These are phyloP conservation scores for Asbolus verrucosus DNA, from an alignment of 1,140 invertebrate species.

Conservation along the genomic window DNA sequence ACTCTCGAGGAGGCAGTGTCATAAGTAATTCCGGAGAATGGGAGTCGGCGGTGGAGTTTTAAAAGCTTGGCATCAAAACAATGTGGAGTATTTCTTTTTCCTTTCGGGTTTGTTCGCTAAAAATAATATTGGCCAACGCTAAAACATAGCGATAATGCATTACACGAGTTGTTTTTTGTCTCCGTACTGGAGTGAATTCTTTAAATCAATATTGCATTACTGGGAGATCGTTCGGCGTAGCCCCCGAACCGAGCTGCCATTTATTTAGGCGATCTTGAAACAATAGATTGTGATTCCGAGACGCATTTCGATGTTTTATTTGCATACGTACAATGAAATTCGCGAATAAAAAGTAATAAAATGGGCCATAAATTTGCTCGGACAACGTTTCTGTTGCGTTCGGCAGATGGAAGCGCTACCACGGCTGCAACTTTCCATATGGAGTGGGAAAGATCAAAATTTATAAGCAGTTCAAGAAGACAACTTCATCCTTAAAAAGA, in stretches of 20 bases:
- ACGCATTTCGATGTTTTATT: slow-evolving; percentile 59
- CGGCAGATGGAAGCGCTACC: neutral
- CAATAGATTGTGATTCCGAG: slow-evolving; percentile 59
- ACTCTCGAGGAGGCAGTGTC: too few relatives aligned
- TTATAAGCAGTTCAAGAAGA: too few relatives aligned
- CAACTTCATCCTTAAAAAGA: too few relatives aligned
- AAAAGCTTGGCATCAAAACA: slow-evolving; percentile 59
- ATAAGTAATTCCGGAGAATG: slow-evolving; percentile 47
- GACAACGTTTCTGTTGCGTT: slow-evolving; percentile 27
- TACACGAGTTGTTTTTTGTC: slow-evolving; percentile 60
- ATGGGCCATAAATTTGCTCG: slow-evolving; percentile 56
- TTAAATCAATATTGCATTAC: slow-evolving; percentile 63
- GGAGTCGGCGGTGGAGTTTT: slow-evolving; percentile 48
- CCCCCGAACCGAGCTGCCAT: slow-evolving; percentile 49
- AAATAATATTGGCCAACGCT: slow-evolving; percentile 61
- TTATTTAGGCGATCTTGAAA: slow-evolving; percentile 59
- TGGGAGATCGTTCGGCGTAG: slow-evolving; percentile 40
- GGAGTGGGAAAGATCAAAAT: slow-evolving; percentile 21
- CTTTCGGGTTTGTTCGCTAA: slow-evolving; percentile 57
- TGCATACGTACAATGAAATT: slow-evolving; percentile 62
- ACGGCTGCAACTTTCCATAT: slow-evolving; percentile 1
- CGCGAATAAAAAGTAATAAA: slow-evolving; percentile 60
- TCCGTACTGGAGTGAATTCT: slow-evolving; percentile 56
- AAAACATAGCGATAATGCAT: slow-evolving; percentile 61
- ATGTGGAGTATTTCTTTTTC: slow-evolving; percentile 56